Evolutionary conservation across 1,140 invertebrate species (phyloP), one percentile per base, ranked within the genome.

Genomic region (Hylyphantes graminicola): DNA sequence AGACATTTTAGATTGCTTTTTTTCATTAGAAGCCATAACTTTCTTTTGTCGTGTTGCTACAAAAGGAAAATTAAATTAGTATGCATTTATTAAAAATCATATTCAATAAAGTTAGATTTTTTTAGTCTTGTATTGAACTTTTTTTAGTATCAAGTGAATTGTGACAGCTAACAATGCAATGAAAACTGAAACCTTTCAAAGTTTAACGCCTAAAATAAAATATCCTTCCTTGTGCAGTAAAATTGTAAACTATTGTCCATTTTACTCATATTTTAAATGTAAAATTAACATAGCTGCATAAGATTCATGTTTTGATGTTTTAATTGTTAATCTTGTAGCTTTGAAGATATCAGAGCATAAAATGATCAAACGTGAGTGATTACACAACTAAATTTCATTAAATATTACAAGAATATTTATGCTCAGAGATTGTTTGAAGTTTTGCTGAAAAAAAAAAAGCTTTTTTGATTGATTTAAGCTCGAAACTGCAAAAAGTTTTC

Each of bases 1-100:
- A 10, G 8, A 21, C 21, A 48, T 7, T n/a, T 85, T 72, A 11
- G 8, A 15, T 35, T 61, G 54, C 12, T 72, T 72, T 13, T 15
- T n/a, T 55, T 79, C 84, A 67, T 50, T 35, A 51, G 48, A 53
- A 61, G 74, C 21, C 83, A 85, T 85, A 19, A 63, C 19, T 67
- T 54, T 78, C 59, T 78, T 79, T 48, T 78, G 50, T 50, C 57
- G 78, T 50, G 84, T 55, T 53, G 84, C 84, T 85, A 64, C 9
- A 73, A 70, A 17, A 13, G 11, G 50, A 64, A 4, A 15, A 64
- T 15, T 13, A 11, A 19, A 51, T 77, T 48, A 17, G 17, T 51
- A 63, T 50, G 7, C n/a, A 64, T 19, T 19, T 64, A 65, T 35
- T 73, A n/a, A 54, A 48, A 3, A 73, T 50, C n/a, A 13, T 11